Evolutionary conservation across 92 coral and sea anemone species (phyloP).

Genomic region (Palythoa grandis): DNA sequence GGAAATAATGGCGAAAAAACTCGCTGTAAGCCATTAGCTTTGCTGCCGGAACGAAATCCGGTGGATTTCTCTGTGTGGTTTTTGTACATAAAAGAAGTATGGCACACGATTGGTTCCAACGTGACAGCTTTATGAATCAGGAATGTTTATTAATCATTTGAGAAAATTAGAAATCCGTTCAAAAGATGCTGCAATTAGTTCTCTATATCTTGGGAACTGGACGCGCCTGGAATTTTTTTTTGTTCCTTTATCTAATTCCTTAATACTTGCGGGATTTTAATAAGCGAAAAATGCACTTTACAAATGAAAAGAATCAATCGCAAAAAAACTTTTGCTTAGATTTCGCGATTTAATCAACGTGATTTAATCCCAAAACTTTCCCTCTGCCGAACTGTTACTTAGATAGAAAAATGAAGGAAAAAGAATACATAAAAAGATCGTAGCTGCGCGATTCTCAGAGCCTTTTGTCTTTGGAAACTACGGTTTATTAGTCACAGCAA

Average conservation of each 20-base stretch:
- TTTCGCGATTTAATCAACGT: background rate
- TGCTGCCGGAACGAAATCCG: background rate
- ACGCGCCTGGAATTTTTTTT: constrained; percentile 8
- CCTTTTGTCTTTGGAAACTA: background rate
- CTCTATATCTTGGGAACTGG: constrained; percentile 7
- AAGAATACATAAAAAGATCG: background rate
- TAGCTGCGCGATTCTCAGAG: constrained; percentile 22
- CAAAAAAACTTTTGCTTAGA: background rate
- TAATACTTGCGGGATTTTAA: constrained; percentile 18
- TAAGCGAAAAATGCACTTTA: constrained; percentile 8
- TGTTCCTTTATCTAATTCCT: constrained; percentile 4
- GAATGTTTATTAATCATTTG: constrained; percentile 34
- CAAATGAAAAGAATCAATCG: background rate
- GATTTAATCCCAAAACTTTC: background rate
- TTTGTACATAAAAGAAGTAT: background rate
- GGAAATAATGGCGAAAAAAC: background rate
- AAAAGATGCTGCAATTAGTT: constrained; percentile 34
- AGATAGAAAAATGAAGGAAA: background rate
- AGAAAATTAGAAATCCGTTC: constrained; percentile 4
- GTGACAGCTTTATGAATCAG: background rate
- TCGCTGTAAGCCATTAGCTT: constrained; percentile 14
- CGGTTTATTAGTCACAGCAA: constrained; percentile 17
- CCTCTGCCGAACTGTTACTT: background rate
- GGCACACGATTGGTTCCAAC: background rate
- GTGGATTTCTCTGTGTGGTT: background rate